Base-by-base conservation (phyloP, 2,113 vertebrate genomes). In the Cyprinodon brontotheroides region DNA sequence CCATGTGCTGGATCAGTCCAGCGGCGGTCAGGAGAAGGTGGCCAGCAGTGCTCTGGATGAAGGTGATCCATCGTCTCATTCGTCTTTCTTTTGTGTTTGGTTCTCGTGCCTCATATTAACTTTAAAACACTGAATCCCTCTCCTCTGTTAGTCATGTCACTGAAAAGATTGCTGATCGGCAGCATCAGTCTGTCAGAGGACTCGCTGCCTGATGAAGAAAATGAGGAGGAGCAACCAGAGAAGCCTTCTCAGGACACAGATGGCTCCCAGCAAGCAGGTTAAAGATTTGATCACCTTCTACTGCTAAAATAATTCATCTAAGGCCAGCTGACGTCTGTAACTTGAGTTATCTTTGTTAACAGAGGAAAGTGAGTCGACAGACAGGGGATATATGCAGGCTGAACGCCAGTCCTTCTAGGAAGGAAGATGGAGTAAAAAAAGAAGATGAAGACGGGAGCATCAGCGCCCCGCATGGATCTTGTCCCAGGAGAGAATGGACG, bases 141-240 rank as follows among this genome's bases (percentile, higher is more conserved):
- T 79, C 47, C 20, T 72, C 37, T 79, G 11, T 8, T 81, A 97
- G 96, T 96, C 65, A 90, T 85, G 70, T 91, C 81, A 41, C 90
- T 97, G 81, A 96, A 95, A 89, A 94, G 92, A 83, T 87, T 96
- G 20, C 82, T 97, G 74, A 81, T 93, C 0, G 77, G 90, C 65
- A 93, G 91, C 76, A 92, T 94, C 68, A 93, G 91, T 47, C 69
- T 93, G 3, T 92, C 91, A 9, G 88, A 89, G 7, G 93, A 95
- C 41, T 93, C 93, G 0, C 81, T 83, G 0, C 63, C 67, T 3
- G 89, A 93, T 41, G 86, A 87, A 40, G 86, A 90, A 79, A 90
- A 87, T 7, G 90, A 90, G 80, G 89, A 86, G 64, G 86, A 82
- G 29, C 85, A 61, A n/a, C 61, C 82, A 4, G 76, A 79, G 29